Evolutionary conservation across 2,113 vertebrate genomes (phyloP).

Genomic region (Pristiophorus japonicus): DNA sequence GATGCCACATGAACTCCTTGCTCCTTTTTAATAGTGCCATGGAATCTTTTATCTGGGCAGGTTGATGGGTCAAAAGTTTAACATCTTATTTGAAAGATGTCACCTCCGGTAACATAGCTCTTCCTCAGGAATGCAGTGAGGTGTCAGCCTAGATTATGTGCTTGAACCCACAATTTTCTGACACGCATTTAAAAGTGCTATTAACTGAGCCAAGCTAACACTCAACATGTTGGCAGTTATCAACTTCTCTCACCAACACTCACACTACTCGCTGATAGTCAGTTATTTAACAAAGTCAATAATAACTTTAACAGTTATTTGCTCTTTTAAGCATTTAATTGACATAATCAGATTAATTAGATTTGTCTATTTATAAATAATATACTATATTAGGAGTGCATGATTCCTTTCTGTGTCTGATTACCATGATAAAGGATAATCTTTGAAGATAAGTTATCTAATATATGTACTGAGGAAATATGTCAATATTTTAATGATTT

Average conservation of each 20-base stretch:
- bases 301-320: not conserved
- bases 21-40: not conserved
- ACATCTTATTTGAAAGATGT: not conserved
- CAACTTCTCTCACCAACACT: not conserved
- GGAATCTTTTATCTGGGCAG: not conserved
- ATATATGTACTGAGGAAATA: not conserved
- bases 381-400: not conserved
- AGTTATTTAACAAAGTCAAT: not conserved
- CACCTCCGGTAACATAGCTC: not conserved
- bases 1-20: not conserved
- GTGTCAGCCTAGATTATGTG: not conserved
- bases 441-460: not conserved
- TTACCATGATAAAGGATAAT: not conserved
- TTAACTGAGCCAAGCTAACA: not conserved
- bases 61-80: not conserved
- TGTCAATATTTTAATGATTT: not conserved
- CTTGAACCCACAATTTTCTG: not conserved
- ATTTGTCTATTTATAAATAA: not conserved
- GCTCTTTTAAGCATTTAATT: not conserved
- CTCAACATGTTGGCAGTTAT: too few relatives aligned
- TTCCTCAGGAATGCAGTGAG: not conserved
- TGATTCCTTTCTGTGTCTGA: not conserved
- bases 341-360: not conserved
- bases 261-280: not conserved
- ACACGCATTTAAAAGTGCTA: not conserved